A percentile compares a stretch with the other conserved stretches of the same genome.
phyloP scores from a whole-genome alignment of 2,113 vertebrate species.

The Panurus biarmicus region DNA sequence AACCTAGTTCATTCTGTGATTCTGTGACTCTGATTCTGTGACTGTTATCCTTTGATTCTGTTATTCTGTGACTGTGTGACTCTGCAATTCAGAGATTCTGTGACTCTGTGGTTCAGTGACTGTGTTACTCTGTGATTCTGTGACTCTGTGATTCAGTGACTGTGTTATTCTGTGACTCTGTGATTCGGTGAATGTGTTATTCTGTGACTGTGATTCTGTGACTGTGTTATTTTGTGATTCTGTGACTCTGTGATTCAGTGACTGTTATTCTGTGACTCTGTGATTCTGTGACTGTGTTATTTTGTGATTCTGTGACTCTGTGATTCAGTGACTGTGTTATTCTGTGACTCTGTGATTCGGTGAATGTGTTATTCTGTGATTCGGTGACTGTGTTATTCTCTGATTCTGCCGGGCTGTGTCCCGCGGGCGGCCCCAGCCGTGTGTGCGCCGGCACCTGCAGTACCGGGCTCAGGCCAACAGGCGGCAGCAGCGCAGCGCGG shows the following conservation, averaged over 20 bases:
- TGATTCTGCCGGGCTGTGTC: too few species aligned
- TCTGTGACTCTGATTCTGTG: too few species aligned
- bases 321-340: too few species aligned
- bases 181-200: rapidly evolving
- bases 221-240: rapidly evolving
- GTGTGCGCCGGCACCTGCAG: background rate
- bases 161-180: too few species aligned
- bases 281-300: background rate
- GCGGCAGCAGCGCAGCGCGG: background rate
- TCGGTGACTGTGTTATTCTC: too few species aligned
- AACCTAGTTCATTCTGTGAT: background rate
- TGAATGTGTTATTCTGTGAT: background rate
- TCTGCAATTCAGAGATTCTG: background rate
- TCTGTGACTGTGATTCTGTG: rapidly evolving
- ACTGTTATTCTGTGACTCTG: rapidly evolving
- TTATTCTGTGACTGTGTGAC: background rate
- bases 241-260: rapidly evolving
- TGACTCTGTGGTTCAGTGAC: background rate
- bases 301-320: background rate
- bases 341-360: rapidly evolving
- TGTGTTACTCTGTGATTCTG: rapidly evolving
- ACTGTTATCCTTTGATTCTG: too few species aligned
- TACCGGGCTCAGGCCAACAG: background rate
- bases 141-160: rapidly evolving
- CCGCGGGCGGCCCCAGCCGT: background rate